A percentile compares a stretch with the other conserved stretches of the same genome.
phyloP scores from a whole-genome alignment of 23 tunicate species.

The Aplidium turbinatum region DNA sequence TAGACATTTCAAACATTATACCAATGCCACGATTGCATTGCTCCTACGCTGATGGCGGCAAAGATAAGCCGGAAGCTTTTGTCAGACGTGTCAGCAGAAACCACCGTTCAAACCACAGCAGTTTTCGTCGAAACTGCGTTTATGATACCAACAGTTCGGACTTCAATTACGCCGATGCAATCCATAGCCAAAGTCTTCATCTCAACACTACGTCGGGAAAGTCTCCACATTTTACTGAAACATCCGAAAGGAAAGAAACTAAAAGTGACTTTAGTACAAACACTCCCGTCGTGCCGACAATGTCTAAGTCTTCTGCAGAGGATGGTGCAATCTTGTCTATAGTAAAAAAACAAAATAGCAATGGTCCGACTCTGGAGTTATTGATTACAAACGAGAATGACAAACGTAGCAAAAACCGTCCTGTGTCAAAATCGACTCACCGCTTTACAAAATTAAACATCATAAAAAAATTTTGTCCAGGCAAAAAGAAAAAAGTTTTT shows the following conservation, averaged over 20 bases:
- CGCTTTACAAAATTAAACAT: too few relatives aligned
- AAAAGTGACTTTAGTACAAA: not conserved
- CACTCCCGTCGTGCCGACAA: slow-evolving; percentile 39
- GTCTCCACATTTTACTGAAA: slow-evolving; percentile 5
- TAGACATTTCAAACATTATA: too few relatives aligned
- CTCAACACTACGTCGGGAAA: slow-evolving; percentile 2
- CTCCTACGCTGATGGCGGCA: too few relatives aligned
- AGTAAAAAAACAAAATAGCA: slow-evolving; percentile 54
- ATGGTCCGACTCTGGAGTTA: slow-evolving; percentile 58
- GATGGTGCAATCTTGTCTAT: slow-evolving; percentile 68
- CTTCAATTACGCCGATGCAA: slow-evolving; percentile 53
- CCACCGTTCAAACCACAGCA: too few relatives aligned
- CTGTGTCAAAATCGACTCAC: too few relatives aligned
- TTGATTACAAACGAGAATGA: slow-evolving; percentile 58
- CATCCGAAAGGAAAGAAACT: slow-evolving; percentile 13
- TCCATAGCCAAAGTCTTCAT: not conserved
- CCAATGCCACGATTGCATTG: too few relatives aligned
- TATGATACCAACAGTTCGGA: slow-evolving; percentile 75
- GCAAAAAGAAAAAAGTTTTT: too few relatives aligned
- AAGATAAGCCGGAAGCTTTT: too few relatives aligned
- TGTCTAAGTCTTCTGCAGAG: slow-evolving; percentile 51
- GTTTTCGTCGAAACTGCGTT: too few relatives aligned
- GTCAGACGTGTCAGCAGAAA: too few relatives aligned
- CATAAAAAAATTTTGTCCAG: too few relatives aligned
- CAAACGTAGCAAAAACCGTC: too few relatives aligned